Conservation (phyloP, 1,140 invertebrate genomes). For the Drosophila kohkoa region DNA sequence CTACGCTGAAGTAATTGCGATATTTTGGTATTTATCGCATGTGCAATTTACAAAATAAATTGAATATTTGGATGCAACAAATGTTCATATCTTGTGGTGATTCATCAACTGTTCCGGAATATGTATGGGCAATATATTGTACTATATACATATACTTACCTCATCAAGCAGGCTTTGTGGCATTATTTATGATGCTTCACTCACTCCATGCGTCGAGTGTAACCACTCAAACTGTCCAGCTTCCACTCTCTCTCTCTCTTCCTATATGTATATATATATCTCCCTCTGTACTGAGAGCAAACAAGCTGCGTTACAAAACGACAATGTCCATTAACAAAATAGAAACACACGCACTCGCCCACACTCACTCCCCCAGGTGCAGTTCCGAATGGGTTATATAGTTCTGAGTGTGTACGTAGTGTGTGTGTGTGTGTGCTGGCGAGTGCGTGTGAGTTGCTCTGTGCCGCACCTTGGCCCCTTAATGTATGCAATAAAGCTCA, state of each 20-base stretch:
- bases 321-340: conserved; percentile 77
- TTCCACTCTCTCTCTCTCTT: conserved; percentile 6
- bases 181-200: conserved; percentile 65
- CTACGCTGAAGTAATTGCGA: neutral
- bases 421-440: conserved; percentile 29
- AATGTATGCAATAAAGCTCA: conserved; percentile 83
- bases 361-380: conserved; percentile 31
- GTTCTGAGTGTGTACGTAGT: conserved; percentile 16
- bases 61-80: conserved; percentile 1
- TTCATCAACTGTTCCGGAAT: conserved; percentile 40
- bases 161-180: conserved; percentile 56
- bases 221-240: neutral
- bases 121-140: neutral
- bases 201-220: neutral
- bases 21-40: conserved; percentile 22
- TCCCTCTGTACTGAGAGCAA: conserved; percentile 1
- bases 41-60: conserved; percentile 31
- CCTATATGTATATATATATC: neutral
- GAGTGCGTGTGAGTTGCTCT: conserved; percentile 53
- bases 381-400: conserved; percentile 37
- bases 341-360: conserved; percentile 43
- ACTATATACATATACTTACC: conserved; percentile 22
- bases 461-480: conserved; percentile 78
- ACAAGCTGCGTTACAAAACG: conserved; percentile 53
- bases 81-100: conserved; percentile 19